phyloP scores from a whole-genome alignment of 2,888 invertebrate species.

The Rhagonycha fulva region DNA sequence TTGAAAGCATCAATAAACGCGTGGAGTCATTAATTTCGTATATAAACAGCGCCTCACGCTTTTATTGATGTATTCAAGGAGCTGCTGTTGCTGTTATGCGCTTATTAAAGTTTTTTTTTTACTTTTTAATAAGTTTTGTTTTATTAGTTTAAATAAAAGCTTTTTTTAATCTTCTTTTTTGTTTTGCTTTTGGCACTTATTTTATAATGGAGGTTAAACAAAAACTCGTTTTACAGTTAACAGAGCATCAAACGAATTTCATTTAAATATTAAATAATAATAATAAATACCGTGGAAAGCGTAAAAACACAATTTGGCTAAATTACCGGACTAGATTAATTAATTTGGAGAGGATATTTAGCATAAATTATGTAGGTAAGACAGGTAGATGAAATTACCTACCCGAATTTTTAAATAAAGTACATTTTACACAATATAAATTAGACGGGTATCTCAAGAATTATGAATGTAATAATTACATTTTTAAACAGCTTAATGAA shows the following conservation, averaged over 20 bases:
- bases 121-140: too few relatives aligned
- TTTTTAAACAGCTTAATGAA: neutral
- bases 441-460: neutral
- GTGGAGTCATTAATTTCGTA: too few relatives aligned
- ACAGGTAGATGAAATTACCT: neutral
- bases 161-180: neutral
- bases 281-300: neutral
- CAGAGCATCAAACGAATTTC: neutral
- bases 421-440: neutral
- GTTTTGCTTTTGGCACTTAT: neutral
- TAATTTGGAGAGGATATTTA: neutral
- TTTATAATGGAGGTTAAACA: neutral
- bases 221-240: neutral
- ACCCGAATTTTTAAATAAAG: neutral
- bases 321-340: neutral
- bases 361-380: neutral
- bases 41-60: too few relatives aligned
- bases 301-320: neutral
- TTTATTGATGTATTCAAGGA: too few relatives aligned
- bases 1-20: too few relatives aligned
- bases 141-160: neutral
- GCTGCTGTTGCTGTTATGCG: too few relatives aligned
- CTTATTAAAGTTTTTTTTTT: too few relatives aligned
- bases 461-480: neutral
- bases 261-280: neutral